Base-by-base conservation (phyloP, 2,888 invertebrate genomes). In the Phrixothrix hirtus region DNA sequence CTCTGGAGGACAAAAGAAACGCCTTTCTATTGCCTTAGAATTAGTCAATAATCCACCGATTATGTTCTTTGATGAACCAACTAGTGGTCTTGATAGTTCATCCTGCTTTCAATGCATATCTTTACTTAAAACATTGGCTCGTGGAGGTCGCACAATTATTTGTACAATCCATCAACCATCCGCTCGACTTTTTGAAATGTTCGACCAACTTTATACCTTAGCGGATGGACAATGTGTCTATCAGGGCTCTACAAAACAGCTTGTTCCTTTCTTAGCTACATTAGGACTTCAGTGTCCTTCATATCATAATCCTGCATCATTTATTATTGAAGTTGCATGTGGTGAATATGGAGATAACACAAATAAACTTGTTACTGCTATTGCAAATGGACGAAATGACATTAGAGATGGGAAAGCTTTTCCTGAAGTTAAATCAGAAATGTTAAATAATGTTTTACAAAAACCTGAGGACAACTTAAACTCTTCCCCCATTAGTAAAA, bases 1-100 rank as follows among this genome's bases (percentile, higher is more conserved):
- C 37, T 95, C 95, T 0, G 96, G 96, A 13, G 96, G 96, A 1
- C 95, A 96, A 74, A 91, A 95, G 76, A 96, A 96, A 72, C 87
- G 96, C 63, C 82, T 96, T 1, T 95, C 95, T 0, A 96, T 96
- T 55, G 96, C 95, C 11, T 77, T 95, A 59, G 96, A 96, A 77
- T 79, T 96, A 61, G 95, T 96, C 61, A 95, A 94, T 78, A 96
- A 96, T 76, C 96, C 96, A 6, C 95, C 96, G 0, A 89, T 96
- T 57, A 95, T 96, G 95, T 96, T 96, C 78, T 95, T 96, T 73
- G 96, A 96, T 73, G 96, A 96, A 75, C 96, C 96, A 1, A 96
- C 96, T 58, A 95, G 95, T 60, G 96, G 96, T 2, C 77, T 97
- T 71, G 96, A 97, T 79, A 95, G 95, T 62, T 92, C 95, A 0